Conservation (phyloP, 2,113 vertebrate genomes). For the Circaetus cinerascens region DNA sequence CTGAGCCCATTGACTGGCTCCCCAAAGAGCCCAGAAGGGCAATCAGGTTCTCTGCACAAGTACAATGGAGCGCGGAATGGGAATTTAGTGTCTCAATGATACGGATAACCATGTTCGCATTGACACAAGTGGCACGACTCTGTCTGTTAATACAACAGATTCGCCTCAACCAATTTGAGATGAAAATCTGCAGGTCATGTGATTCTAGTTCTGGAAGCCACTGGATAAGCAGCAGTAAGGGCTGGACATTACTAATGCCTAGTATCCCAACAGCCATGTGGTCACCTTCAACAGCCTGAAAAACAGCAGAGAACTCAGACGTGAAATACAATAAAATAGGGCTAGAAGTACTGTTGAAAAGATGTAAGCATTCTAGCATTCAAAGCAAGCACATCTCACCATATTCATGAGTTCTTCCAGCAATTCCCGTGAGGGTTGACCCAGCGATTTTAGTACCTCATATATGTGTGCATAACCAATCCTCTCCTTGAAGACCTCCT, state of each 20-base stretch:
- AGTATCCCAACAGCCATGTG: conserved; percentile 93
- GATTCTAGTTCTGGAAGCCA: conserved; percentile 95
- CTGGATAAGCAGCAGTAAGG: conserved; percentile 90
- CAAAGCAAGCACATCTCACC: conserved; percentile 75
- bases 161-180: conserved; percentile 89
- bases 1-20: conserved; percentile 88
- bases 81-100: conserved; percentile 81
- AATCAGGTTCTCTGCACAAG: conserved; percentile 89
- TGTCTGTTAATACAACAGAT: conserved; percentile 93
- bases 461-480: conserved; percentile 95
- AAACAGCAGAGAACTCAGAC: conserved; percentile 52
- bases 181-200: conserved; percentile 88
- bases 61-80: conserved; percentile 76
- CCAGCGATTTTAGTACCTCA: conserved; percentile 91
- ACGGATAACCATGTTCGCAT: conserved; percentile 86
- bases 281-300: conserved; percentile 94
- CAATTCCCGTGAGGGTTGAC: conserved; percentile 88
- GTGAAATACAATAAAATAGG: neutral
- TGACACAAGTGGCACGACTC: conserved; percentile 92
- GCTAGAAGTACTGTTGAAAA: neutral
- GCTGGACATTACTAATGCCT: conserved; percentile 96
- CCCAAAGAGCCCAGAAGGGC: conserved; percentile 88
- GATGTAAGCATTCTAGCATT: neutral
- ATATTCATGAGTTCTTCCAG: conserved; percentile 99
- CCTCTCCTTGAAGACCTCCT: conserved; percentile 99